phyloP scores from a whole-genome alignment of 1,140 invertebrate species.

The Meteorus sp. region DNA sequence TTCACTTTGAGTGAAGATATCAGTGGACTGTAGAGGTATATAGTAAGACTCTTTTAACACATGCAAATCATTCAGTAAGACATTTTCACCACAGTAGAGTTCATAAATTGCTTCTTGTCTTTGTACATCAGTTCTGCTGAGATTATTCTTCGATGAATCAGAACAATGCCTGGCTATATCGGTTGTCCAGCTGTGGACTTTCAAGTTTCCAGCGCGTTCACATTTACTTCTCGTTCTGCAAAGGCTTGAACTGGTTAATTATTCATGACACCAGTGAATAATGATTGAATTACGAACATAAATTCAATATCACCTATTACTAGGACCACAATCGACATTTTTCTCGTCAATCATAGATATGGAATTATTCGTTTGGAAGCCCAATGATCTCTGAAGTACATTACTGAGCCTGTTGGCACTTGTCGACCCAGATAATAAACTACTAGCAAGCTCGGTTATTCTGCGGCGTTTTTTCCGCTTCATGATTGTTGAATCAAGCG shows the following conservation, averaged over 20 bases:
- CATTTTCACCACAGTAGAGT: constrained; percentile 61
- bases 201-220: constrained; percentile 37
- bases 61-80: constrained; percentile 59
- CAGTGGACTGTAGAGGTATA: constrained; percentile 55
- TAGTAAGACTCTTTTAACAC: constrained; percentile 59
- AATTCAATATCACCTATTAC: constrained; percentile 34
- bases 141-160: constrained; percentile 25
- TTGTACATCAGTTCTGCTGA: constrained; percentile 43
- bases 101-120: constrained; percentile 61
- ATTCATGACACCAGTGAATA: too few relatives aligned
- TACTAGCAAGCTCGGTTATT: constrained; percentile 51
- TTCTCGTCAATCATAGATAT: constrained; percentile 42
- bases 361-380: constrained; percentile 33
- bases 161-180: constrained; percentile 38
- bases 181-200: constrained; percentile 46
- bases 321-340: constrained; percentile 29
- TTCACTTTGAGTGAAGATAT: constrained; percentile 57
- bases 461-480: constrained; percentile 51
- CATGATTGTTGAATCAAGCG: constrained; percentile 41
- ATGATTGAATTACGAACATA: too few relatives aligned
- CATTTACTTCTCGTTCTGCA: constrained; percentile 30
- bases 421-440: constrained; percentile 42
- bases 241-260: constrained; percentile 13
- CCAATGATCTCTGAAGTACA: constrained; percentile 44
- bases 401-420: constrained; percentile 34